phyloP scores from a whole-genome alignment of 2,888 invertebrate species.

The Germaria angustata region DNA sequence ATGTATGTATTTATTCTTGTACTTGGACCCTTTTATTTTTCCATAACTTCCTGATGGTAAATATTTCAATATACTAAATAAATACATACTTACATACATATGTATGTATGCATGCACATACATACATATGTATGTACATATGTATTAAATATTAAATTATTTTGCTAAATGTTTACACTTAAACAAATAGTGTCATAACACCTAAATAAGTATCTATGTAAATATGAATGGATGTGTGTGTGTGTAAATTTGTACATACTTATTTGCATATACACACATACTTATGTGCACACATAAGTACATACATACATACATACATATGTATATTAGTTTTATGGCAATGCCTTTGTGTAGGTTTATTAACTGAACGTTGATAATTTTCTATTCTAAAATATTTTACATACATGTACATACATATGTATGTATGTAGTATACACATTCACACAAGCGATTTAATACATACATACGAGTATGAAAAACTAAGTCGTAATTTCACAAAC shows the following conservation, averaged over 20 bases:
- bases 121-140: not conserved
- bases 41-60: not conserved
- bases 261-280: no score
- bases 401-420: conserved; percentile 4
- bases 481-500: conserved; percentile 68
- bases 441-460: no score
- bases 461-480: conserved; percentile 42
- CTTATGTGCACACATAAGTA: no score
- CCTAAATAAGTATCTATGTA: no score
- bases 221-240: no score
- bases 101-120: not conserved
- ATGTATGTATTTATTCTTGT: not conserved
- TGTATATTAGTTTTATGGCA: not conserved
- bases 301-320: not conserved
- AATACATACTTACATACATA: not conserved
- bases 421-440: no score
- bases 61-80: not conserved
- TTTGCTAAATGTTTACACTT: no score
- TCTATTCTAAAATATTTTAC: conserved; percentile 45
- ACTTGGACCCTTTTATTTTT: conserved; percentile 24
- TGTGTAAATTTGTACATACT: no score
- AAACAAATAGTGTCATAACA: no score
- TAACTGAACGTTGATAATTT: conserved; percentile 56
- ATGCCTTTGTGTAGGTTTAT: conserved; percentile 2
- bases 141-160: no score